Evolutionary conservation across 2,888 invertebrate genomes (phyloP).

Genomic region (Melolontha melolontha): DNA sequence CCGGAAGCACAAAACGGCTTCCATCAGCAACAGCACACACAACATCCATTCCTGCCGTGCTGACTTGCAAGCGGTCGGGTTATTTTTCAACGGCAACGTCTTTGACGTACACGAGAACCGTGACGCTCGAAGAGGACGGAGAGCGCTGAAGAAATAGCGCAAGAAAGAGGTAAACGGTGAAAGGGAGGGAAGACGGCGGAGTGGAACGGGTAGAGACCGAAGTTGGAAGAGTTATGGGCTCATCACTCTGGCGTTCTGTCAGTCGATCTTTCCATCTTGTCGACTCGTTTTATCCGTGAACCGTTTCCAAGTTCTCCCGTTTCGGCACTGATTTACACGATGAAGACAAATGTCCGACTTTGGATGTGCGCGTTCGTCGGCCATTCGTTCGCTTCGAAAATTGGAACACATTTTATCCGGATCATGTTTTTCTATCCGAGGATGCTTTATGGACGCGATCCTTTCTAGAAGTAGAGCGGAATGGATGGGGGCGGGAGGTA

Average conservation of each 20-base stretch:
- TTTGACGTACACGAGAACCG: conserved; percentile 11
- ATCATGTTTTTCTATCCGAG: conserved; percentile 22
- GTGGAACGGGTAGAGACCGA: conserved; percentile 51
- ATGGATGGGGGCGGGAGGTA: not conserved
- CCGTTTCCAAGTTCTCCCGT: conserved; percentile 60
- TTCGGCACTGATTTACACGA: conserved; percentile 61
- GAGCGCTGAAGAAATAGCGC: not conserved
- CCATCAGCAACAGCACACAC: conserved; percentile 20
- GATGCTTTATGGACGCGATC: conserved; percentile 22
- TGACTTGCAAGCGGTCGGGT: conserved; percentile 62
- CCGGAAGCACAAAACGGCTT: conserved; percentile 18
- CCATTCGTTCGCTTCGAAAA: conserved; percentile 35
- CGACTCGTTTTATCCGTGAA: conserved; percentile 58
- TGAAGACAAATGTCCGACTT: conserved; percentile 64
- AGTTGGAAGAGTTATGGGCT: conserved; percentile 62
- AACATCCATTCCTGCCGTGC: conserved; percentile 47
- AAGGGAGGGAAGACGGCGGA: conserved; percentile 51
- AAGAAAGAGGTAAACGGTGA: conserved; percentile 1
- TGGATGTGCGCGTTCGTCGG: conserved; percentile 52
- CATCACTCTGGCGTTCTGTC: conserved; percentile 64
- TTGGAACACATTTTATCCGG: conserved; percentile 36
- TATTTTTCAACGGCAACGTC: conserved; percentile 63
- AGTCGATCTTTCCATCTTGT: conserved; percentile 64
- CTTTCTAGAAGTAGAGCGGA: conserved; percentile 1
- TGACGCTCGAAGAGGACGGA: conserved; percentile 6